These are phyloP conservation scores for Calameuta pallipes DNA, from an alignment of 2,888 invertebrate species.

Conservation along the genomic window DNA sequence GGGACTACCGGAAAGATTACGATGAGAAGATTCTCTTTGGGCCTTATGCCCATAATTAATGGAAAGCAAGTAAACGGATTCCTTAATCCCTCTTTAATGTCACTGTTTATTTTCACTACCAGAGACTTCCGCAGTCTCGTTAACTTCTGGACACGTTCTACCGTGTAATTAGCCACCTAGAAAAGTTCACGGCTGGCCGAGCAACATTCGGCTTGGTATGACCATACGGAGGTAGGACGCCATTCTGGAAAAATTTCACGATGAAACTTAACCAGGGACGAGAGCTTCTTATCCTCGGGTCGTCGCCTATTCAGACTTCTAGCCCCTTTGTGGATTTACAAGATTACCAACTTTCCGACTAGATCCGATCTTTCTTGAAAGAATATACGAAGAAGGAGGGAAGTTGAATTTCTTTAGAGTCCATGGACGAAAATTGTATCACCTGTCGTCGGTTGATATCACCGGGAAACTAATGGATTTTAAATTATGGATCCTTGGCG, in stretches of 20 bases:
- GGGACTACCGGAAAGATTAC: background rate
- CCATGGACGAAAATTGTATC: background rate
- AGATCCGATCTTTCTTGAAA: constrained; percentile 1
- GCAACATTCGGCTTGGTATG: background rate
- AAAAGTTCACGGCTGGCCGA: constrained; percentile 23
- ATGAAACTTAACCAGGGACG: constrained; percentile 30
- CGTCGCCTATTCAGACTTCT: constrained; percentile 37
- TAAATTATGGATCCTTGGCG: background rate
- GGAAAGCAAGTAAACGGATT: constrained; percentile 1
- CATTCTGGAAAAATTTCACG: constrained; percentile 29
- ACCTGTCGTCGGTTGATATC: background rate
- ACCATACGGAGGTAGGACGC: background rate
- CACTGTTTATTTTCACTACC: constrained; percentile 13
- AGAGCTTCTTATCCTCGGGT: constrained; percentile 19
- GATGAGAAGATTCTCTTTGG: background rate
- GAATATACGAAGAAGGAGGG: background rate
- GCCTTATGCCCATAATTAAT: background rate
- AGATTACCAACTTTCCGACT: constrained; percentile 33
- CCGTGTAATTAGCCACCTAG: constrained; percentile 33
- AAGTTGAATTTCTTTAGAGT: background rate
- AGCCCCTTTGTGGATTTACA: constrained; percentile 45
- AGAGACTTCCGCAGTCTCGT: constrained; percentile 16
- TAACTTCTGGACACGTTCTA: constrained; percentile 24
- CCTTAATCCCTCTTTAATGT: constrained; percentile 30
- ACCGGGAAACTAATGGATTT: background rate